Percentiles rank a stretch among this genome's conserved stretches.
phyloP scores from a whole-genome alignment of 1,140 invertebrate species.

The Pseudomyrmex sp. region DNA sequence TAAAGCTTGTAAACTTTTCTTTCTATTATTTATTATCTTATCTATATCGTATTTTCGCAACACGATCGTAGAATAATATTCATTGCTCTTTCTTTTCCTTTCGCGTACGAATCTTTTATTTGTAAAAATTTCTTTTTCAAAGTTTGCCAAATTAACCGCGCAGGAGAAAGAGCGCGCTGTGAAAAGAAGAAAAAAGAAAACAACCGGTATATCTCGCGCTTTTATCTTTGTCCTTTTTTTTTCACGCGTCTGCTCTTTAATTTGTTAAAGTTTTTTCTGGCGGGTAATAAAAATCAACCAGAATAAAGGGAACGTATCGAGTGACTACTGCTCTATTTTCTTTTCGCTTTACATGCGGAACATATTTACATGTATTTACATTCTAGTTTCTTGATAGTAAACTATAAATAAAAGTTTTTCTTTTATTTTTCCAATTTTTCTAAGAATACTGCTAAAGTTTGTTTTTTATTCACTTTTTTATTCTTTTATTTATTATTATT shows the following conservation, averaged over 20 bases:
- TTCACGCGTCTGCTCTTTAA: conserved; percentile 50
- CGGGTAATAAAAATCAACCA: conserved; percentile 17
- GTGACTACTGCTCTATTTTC: conserved; percentile 25
- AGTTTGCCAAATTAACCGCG: conserved; percentile 39
- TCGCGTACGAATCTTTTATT: conserved; percentile 4
- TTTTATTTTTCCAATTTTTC: conserved; percentile 43
- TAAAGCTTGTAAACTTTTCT: background rate
- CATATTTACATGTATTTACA: conserved; percentile 13
- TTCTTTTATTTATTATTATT: background rate
- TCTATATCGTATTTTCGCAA: background rate
- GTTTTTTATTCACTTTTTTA: conserved; percentile 3
- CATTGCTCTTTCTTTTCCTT: conserved; percentile 27
- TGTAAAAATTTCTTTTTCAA: conserved; percentile 31
- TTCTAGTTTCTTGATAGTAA: conserved; percentile 31
- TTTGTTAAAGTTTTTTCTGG: conserved; percentile 42
- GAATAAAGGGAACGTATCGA: conserved; percentile 23
- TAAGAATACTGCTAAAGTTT: background rate
- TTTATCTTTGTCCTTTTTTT: conserved; percentile 45
- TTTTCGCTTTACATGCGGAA: too few relatives aligned
- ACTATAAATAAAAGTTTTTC: background rate
- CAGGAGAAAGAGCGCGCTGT: conserved; percentile 7
- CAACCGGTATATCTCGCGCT: conserved; percentile 42
- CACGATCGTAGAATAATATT: conserved; percentile 1
- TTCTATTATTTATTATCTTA: background rate
- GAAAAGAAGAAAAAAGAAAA: conserved; percentile 15